Evolutionary conservation across 2,797 vertebrate genomes (phyloP), one percentile per base, ranked within the genome.

Genomic region (Carapus acus): DNA sequence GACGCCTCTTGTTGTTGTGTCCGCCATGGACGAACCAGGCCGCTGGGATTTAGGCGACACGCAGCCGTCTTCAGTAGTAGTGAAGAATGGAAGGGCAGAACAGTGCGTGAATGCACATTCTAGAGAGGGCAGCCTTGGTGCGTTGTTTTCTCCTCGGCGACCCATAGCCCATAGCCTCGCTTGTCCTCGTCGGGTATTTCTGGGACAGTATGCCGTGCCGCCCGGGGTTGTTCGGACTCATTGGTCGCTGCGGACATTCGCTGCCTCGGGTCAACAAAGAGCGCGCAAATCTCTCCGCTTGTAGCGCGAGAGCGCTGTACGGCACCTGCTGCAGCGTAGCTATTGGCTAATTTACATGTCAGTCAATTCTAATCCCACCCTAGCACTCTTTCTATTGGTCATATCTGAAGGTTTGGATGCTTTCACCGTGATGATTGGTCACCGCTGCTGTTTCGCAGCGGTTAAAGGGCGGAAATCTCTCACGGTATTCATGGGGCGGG

Each of bases 241-340:
- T 61, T 77, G 22, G 72, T 29, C 75, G 77, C 64, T 77, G 62
- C 50, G 14, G 61, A 51, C 60, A 14, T 36, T 49, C 37, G 14
- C 47, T 33, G 69, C 54, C 65, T 41, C 57, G 54, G 49, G 51
- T 58, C 85, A 88, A 89, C 87, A 89, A 89, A 88, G 87, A 67
- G 82, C 79, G 81, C 74, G 67, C 80, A 83, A 81, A 79, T 79
- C 74, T 79, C 71, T 51, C 58, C 46, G 22, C 65, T n/a, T 73
- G 51, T 48, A 76, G 69, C 68, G 77, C 76, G 70, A 82, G 73
- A 73, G 29, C 54, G 60, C 67, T 62, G 62, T 76, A 76, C 71
- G 67, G 71, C 88, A 89, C 87, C 89, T 88, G 86, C 82, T 83
- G 19, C 82, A 53, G 21, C 29, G 0, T 14, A 54, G 22, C 44